Percentiles rank a stretch among this genome's conserved stretches.
phyloP scores from a whole-genome alignment of 2,797 vertebrate genomes.

The Aldrovandia affinis region DNA sequence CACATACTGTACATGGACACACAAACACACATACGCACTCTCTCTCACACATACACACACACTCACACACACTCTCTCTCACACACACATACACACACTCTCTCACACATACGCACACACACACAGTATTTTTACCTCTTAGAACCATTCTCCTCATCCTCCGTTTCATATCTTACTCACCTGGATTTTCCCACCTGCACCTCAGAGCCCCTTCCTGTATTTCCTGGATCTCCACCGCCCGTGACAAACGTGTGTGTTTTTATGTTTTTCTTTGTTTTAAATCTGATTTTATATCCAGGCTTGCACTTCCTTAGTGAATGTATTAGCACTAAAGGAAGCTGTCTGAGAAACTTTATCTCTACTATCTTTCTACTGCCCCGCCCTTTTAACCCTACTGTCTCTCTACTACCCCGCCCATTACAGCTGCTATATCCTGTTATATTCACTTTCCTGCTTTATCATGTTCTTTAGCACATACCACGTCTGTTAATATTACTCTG shows the following conservation, averaged over 20 bases:
- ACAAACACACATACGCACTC: too few species aligned
- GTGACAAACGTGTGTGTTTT: not conserved
- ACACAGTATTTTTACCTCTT: too few species aligned
- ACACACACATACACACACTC: too few species aligned
- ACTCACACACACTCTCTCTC: too few species aligned
- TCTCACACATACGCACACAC: too few species aligned
- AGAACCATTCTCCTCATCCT: too few species aligned
- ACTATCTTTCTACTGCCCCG: not conserved
- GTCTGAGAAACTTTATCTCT: not conserved
- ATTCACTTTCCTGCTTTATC: constrained; percentile 35
- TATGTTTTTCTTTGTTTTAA: not conserved
- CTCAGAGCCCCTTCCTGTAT: not conserved
- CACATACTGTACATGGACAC: too few species aligned
- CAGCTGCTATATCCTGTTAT: too few species aligned
- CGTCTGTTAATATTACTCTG: constrained; percentile 62
- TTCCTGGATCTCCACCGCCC: not conserved
- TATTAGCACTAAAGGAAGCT: not conserved
- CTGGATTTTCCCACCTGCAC: not conserved
- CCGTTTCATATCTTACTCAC: not conserved
- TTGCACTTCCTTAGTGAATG: not conserved
- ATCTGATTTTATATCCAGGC: not conserved
- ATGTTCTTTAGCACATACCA: constrained; percentile 63
- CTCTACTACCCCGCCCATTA: constrained; percentile 45
- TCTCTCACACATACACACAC: too few species aligned
- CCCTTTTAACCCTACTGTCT: constrained; percentile 45